Evolutionary conservation across 2,888 invertebrate genomes (phyloP).

Genomic region (Latrodectus elegans): DNA sequence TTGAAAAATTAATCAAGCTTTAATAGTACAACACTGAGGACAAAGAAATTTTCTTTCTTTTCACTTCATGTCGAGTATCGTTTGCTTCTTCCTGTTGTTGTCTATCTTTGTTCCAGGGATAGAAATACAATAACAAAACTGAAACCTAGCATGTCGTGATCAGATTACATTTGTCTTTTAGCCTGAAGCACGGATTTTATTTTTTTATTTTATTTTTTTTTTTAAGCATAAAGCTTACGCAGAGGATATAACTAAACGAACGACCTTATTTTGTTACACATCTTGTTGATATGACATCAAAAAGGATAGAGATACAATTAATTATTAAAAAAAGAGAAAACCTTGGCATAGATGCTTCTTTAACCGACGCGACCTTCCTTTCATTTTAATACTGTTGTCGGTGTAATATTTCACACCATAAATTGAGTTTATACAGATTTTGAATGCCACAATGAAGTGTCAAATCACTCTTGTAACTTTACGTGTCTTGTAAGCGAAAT

Average conservation of each 20-base stretch:
- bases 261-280: slow-evolving; percentile 50
- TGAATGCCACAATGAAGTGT: slow-evolving; percentile 26
- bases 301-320: neutral
- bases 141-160: slow-evolving; percentile 25
- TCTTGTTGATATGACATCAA: slow-evolving; percentile 12
- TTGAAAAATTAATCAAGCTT: slow-evolving; percentile 51
- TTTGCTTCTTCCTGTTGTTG: slow-evolving; percentile 37
- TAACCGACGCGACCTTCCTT: slow-evolving; percentile 43
- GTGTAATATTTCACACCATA: slow-evolving; percentile 20
- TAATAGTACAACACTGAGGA: slow-evolving; percentile 48
- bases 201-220: no score
- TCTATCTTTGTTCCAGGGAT: slow-evolving; percentile 31
- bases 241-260: neutral
- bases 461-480: slow-evolving; percentile 30
- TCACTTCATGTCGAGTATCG: neutral
- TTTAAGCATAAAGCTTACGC: neutral
- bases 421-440: neutral
- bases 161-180: slow-evolving; percentile 46
- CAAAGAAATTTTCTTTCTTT: slow-evolving; percentile 24
- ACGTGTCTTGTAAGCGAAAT: neutral
- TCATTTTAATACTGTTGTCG: slow-evolving; percentile 29
- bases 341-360: slow-evolving; percentile 63
- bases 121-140: slow-evolving; percentile 14
- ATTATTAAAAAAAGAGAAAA: slow-evolving; percentile 43
- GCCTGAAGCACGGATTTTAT: neutral